Base-by-base conservation (phyloP, 2,888 invertebrate species). In the Netelia inedita region DNA sequence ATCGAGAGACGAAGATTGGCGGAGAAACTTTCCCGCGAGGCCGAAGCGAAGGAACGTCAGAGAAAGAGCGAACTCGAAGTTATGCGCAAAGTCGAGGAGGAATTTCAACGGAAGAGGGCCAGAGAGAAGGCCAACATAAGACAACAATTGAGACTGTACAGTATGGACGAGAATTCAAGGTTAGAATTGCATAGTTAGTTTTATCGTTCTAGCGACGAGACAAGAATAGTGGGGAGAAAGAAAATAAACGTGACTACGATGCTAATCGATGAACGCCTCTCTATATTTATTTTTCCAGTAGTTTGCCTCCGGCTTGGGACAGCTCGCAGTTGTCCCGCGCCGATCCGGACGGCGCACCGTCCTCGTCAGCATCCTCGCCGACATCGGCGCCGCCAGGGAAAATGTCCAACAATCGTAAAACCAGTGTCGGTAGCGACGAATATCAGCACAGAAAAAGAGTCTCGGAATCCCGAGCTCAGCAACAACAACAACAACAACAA, bases 71-170 rank as follows among this genome's bases (percentile, higher is more conserved):
- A 98, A 93, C 94, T 97, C 90, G 97, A 97, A 93, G 97, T 97
- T 86, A 97, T 98, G 96, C 95, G 96, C 89, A 95, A 96, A 91
- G 98, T 98, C 2, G 97, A 98, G 91, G 97, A 98, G 92, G 98
- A 98, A 93, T 98, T 98, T 93, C 97, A 98, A 92, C 95, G 96
- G 86, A 98, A 98, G 93, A 95, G 98, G 61, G 97, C 97, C 53
- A 94, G 96, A 86, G 97, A 97, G 93, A 97, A 97, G 92, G 96
- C 96, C 0, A 96, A 94, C 87, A 97, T 97, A 85, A 94, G 97
- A 41, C 97, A 97, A 88, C 97, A 97, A 92, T 93, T 97, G 87
- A 94, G 97, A 63, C 94, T 97, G 23, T 96, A 96, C 90, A 96
- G 96, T 72, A 95, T 96, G 90, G 96, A 96, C 16, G 95, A 95